A percentile compares a stretch with the other conserved stretches of the same genome.
These are phyloP conservation scores for Diloba caeruleocephala DNA, from an alignment of 2,888 invertebrate genomes.

Conservation along the genomic window DNA sequence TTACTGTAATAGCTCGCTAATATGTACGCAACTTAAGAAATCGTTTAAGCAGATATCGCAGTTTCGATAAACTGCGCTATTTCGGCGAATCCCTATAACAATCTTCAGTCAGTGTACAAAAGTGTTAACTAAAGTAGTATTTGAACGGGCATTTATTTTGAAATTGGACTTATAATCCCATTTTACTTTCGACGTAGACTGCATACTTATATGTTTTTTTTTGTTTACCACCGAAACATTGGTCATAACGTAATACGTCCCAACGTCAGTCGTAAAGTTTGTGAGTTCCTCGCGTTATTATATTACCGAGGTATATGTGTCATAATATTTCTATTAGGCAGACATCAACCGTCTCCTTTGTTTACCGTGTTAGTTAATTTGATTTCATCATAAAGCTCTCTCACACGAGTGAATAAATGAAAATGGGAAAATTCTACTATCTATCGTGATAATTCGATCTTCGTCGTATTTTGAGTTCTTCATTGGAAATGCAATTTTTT, in stretches of 20 bases:
- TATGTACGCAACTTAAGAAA: too few relatives aligned
- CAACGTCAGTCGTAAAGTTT: conserved; percentile 55
- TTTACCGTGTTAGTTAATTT: conserved; percentile 46
- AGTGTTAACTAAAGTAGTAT: conserved; percentile 58
- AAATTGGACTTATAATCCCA: conserved; percentile 47
- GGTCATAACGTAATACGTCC: conserved; percentile 51
- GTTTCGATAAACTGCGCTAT: conserved; percentile 60
- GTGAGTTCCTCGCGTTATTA: conserved; percentile 54
- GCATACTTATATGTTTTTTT: conserved; percentile 36
- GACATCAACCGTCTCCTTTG: conserved; percentile 49
- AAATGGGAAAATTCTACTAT: conserved; percentile 1
- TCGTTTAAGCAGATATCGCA: too few relatives aligned
- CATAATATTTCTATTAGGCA: conserved; percentile 59
- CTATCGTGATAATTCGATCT: conserved; percentile 3
- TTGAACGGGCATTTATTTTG: conserved; percentile 49
- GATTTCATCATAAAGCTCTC: conserved; percentile 33
- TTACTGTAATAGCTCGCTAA: too few relatives aligned
- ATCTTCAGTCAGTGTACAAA: conserved; percentile 53
- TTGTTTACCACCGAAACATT: conserved; percentile 45
- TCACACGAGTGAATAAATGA: conserved; percentile 8
- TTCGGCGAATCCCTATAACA: conserved; percentile 58
- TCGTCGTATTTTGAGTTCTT: background rate
- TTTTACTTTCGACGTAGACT: conserved; percentile 27
- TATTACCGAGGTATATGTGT: conserved; percentile 49
- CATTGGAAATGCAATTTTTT: background rate